A percentile compares a stretch with the other conserved stretches of the same genome.
Conservation (phyloP, 1,140 invertebrate genomes). For the Bathynomus jamesi region DNA sequence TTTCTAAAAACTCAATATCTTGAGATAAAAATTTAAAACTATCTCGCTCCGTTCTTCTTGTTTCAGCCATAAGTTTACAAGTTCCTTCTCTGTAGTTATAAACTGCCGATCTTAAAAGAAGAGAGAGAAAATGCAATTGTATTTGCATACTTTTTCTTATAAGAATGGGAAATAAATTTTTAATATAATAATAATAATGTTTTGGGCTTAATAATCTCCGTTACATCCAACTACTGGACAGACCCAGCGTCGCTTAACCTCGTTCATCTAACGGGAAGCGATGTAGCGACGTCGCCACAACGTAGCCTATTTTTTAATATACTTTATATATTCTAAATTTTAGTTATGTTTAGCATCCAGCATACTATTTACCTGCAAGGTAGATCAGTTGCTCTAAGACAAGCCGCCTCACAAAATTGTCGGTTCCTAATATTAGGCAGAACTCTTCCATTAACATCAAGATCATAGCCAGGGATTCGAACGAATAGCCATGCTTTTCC, state of each 20-base stretch:
- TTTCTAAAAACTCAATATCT: slow-evolving; percentile 50
- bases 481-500: slow-evolving; percentile 49
- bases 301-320: too few relatives aligned
- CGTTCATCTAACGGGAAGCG: too few relatives aligned
- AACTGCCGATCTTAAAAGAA: slow-evolving; percentile 43
- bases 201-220: too few relatives aligned
- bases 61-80: slow-evolving; percentile 47
- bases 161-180: not conserved
- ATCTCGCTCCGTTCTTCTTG: slow-evolving; percentile 44
- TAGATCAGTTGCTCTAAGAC: slow-evolving; percentile 42
- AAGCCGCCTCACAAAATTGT: slow-evolving; percentile 46
- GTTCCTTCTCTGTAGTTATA: slow-evolving; percentile 43
- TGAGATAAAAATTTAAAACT: slow-evolving; percentile 42
- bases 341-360: too few relatives aligned
- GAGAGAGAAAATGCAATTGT: not conserved
- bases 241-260: too few relatives aligned
- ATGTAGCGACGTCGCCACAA: too few relatives aligned
- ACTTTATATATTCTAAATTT: too few relatives aligned
- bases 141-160: not conserved
- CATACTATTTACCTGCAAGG: slow-evolving; percentile 47
- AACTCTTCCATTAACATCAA: slow-evolving; percentile 44
- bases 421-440: slow-evolving; percentile 42
- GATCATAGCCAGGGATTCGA: slow-evolving; percentile 46
- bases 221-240: too few relatives aligned
- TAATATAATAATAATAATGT: not conserved